phyloP scores from a whole-genome alignment of 2,888 invertebrate species.

The Drosophila neonasuta region DNA sequence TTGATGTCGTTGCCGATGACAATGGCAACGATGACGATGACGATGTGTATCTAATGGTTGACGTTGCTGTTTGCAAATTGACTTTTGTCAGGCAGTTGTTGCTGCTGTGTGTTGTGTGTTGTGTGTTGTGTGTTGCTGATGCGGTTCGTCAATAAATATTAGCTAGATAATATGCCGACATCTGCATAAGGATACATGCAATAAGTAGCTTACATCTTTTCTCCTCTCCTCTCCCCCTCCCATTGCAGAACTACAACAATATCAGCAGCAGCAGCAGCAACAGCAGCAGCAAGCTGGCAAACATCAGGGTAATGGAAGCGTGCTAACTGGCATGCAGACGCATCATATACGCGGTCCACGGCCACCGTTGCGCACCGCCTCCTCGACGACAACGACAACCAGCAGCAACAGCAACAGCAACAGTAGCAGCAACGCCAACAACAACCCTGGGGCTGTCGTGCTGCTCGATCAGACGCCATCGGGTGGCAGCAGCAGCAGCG shows the following conservation, averaged over 20 bases:
- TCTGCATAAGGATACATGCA: constrained; percentile 56
- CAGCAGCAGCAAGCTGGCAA: constrained; percentile 78
- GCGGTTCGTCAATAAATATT: constrained; percentile 59
- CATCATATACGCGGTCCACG: constrained; percentile 82
- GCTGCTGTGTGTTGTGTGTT: constrained; percentile 4
- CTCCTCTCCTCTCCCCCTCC: constrained; percentile 3
- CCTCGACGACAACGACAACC: constrained; percentile 67
- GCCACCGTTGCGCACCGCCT: constrained; percentile 82
- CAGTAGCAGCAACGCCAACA: constrained; percentile 10
- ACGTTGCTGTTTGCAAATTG: constrained; percentile 69
- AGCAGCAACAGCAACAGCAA: constrained; percentile 57
- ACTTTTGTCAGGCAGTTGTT: constrained; percentile 47
- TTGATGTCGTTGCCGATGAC: constrained; percentile 7
- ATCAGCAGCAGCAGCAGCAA: constrained; percentile 63
- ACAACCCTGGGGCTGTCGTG: constrained; percentile 27
- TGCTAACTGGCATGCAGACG: constrained; percentile 74
- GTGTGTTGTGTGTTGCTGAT: constrained; percentile 13
- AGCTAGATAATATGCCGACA: constrained; percentile 69
- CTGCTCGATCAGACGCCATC: constrained; percentile 78
- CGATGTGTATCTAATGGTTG: constrained; percentile 59
- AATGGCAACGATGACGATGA: constrained; percentile 2
- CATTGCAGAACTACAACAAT: constrained; percentile 71
- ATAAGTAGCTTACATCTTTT: constrained; percentile 63
- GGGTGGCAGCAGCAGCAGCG: constrained; percentile 81
- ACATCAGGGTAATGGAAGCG: constrained; percentile 80